phyloP scores from a whole-genome alignment of 2,113 vertebrate genomes.

The Colossoma macropomum region DNA sequence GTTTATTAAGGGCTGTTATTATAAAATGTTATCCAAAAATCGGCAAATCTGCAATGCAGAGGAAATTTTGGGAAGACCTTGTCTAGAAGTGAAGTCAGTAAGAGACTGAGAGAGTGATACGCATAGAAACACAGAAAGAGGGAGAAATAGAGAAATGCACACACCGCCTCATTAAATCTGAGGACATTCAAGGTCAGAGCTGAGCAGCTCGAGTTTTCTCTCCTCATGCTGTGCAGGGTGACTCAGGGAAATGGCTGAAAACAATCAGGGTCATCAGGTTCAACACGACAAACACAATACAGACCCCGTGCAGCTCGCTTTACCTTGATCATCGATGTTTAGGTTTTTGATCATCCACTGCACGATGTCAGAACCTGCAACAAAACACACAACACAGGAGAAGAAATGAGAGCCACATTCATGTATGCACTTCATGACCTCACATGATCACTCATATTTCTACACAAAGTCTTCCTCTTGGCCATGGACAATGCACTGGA shows the following conservation, averaged over 20 bases:
- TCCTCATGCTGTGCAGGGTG: neutral
- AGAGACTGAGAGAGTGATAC: too few relatives aligned
- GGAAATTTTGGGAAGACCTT: too few relatives aligned
- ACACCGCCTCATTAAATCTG: neutral
- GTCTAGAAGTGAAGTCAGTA: neutral
- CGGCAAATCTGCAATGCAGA: too few relatives aligned
- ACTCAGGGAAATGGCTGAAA: neutral
- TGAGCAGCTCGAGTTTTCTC: slow-evolving; percentile 2
- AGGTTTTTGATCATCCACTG: slow-evolving; percentile 90
- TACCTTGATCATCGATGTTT: slow-evolving; percentile 89
- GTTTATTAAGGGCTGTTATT: too few relatives aligned
- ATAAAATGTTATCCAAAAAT: too few relatives aligned
- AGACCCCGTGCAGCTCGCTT: slow-evolving; percentile 25
- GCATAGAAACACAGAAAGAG: neutral
- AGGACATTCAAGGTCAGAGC: slow-evolving; percentile 29
- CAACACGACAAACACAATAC: slow-evolving; percentile 5
- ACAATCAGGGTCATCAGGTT: slow-evolving; percentile 8
- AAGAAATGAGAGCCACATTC: neutral
- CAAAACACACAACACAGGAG: slow-evolving; percentile 31
- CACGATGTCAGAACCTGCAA: slow-evolving; percentile 86
- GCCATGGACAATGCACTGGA: too few relatives aligned
- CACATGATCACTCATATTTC: neutral
- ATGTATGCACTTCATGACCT: too few relatives aligned
- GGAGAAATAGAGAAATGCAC: neutral
- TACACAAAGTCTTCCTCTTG: too few relatives aligned